Conservation (phyloP, 2,113 vertebrate genomes). For the Danionella cerebrum region DNA sequence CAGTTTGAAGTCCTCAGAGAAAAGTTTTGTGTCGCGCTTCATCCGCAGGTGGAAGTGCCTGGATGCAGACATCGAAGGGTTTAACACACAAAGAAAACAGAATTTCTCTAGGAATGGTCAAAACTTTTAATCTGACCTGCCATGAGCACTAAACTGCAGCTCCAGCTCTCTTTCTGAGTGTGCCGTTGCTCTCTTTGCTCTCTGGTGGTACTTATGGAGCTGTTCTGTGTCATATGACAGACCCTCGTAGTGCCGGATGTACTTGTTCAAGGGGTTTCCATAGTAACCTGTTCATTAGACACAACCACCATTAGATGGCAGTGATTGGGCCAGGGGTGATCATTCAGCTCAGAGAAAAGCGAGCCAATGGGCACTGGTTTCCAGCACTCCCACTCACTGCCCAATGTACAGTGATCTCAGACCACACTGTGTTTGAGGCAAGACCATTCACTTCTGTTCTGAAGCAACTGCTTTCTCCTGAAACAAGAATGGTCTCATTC, state of each 20-base stretch:
- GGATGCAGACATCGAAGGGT: slow-evolving; percentile 36
- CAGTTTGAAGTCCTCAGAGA: slow-evolving; percentile 86
- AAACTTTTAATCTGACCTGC: slow-evolving; percentile 90
- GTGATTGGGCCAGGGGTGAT: not conserved
- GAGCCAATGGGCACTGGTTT: too few relatives aligned
- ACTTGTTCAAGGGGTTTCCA: slow-evolving; percentile 91
- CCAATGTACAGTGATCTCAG: too few relatives aligned
- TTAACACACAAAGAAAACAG: not conserved
- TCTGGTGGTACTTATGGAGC: slow-evolving; percentile 88
- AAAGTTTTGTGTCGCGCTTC: slow-evolving; percentile 88
- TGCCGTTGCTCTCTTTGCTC: slow-evolving; percentile 83
- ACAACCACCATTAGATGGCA: slow-evolving; percentile 3
- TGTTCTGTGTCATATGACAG: slow-evolving; percentile 83
- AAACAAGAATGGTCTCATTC: too few relatives aligned
- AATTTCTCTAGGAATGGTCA: slow-evolving; percentile 24
- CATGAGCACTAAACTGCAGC: slow-evolving; percentile 92
- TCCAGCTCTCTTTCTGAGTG: slow-evolving; percentile 84
- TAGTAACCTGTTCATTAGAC: slow-evolving; percentile 77
- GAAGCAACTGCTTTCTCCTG: too few relatives aligned
- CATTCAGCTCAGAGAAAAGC: too few relatives aligned
- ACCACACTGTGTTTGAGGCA: too few relatives aligned
- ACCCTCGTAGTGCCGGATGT: slow-evolving; percentile 94
- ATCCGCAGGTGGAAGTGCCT: slow-evolving; percentile 96
- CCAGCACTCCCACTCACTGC: too few relatives aligned
- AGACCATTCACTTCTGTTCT: too few relatives aligned